A percentile compares a stretch with the other conserved stretches of the same genome.
These are phyloP conservation scores for Gorilla gorilla DNA, from an alignment of 2,113 vertebrate genomes.

Conservation along the genomic window DNA sequence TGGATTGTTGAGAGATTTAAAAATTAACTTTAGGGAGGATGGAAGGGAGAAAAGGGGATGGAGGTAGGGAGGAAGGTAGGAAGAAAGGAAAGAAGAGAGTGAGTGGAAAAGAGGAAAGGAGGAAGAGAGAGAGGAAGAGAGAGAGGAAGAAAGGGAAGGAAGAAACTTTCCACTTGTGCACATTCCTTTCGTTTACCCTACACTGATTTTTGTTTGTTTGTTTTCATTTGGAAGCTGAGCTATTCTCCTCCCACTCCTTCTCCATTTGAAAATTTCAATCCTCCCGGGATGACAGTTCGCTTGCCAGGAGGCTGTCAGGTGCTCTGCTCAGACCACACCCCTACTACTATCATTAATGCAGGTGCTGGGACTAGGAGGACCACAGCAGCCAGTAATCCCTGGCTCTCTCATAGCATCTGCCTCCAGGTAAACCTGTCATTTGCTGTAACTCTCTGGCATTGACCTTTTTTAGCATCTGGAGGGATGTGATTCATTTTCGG, in stretches of 20 bases:
- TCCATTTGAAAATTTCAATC: not conserved
- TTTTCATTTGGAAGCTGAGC: not conserved
- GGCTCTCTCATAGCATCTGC: accelerated
- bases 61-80: not conserved
- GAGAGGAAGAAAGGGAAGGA: not conserved
- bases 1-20: not conserved
- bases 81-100: not conserved
- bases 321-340: accelerated
- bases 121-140: accelerated
- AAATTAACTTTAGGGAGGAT: not conserved
- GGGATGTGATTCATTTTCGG: not conserved
- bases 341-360: accelerated
- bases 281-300: accelerated
- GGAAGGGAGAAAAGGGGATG: accelerated
- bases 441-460: not conserved
- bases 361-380: too few species aligned
- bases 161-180: not conserved
- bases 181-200: not conserved
- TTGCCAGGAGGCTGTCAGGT: accelerated
- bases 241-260: not conserved
- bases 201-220: not conserved
- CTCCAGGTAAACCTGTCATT: not conserved
- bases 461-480: not conserved
- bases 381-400: accelerated
- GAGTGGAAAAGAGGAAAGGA: too few species aligned